These are phyloP conservation scores for Erynnis tages DNA, from an alignment of 2,888 invertebrate species.

Conservation along the genomic window DNA sequence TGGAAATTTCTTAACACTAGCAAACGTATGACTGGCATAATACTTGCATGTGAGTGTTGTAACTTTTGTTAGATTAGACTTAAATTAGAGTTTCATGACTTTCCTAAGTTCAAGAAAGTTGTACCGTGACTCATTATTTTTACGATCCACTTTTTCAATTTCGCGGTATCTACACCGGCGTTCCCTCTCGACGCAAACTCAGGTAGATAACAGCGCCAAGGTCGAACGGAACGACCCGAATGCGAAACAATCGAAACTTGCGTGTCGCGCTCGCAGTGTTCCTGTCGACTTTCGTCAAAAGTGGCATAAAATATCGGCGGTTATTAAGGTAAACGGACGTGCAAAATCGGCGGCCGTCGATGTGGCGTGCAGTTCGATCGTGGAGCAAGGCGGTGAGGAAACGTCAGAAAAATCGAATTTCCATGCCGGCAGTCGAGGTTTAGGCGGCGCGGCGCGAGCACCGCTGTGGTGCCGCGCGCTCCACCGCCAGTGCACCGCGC, in stretches of 20 bases:
- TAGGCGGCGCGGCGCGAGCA: constrained; percentile 76
- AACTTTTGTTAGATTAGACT: constrained; percentile 22
- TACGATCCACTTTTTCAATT: constrained; percentile 15
- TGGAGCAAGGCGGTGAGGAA: constrained; percentile 77
- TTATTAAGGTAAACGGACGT: constrained; percentile 65
- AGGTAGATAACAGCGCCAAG: constrained; percentile 23
- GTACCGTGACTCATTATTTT: constrained; percentile 3
- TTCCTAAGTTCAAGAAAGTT: constrained; percentile 19
- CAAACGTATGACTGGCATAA: constrained; percentile 28
- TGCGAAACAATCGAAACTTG: constrained; percentile 50
- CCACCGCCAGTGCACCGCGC: constrained; percentile 27
- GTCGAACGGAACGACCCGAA: constrained; percentile 26
- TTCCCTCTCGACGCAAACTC: constrained; percentile 10
- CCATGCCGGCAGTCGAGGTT: constrained; percentile 77
- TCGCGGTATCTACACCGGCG: constrained; percentile 9
- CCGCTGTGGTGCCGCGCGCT: constrained; percentile 72
- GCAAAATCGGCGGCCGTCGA: constrained; percentile 73
- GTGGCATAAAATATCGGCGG: constrained; percentile 61
- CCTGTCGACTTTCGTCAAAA: constrained; percentile 52
- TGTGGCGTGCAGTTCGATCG: constrained; percentile 79
- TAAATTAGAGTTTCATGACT: constrained; percentile 18
- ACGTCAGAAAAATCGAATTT: constrained; percentile 81
- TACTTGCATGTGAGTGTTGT: constrained; percentile 31
- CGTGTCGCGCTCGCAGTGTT: constrained; percentile 54
- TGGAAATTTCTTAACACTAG: constrained; percentile 30